phyloP scores from a whole-genome alignment of 2,888 invertebrate species.

The Pantelozetes paolii region DNA sequence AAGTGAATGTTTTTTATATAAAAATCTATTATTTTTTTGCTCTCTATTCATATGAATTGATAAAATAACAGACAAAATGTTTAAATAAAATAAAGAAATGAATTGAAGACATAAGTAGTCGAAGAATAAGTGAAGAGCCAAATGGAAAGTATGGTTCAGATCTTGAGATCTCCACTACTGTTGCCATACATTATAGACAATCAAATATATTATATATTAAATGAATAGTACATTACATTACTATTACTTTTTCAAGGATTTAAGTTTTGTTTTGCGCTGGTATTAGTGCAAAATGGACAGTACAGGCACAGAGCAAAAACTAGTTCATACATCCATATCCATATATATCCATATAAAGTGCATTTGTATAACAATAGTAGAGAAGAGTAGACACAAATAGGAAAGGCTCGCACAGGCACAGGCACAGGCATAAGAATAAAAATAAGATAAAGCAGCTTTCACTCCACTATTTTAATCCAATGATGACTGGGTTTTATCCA shows the following conservation, averaged over 20 bases:
- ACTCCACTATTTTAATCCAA: slow-evolving; percentile 36
- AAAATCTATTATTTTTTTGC: too few species aligned
- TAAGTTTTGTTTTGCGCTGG: not conserved
- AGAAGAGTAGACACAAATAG: not conserved
- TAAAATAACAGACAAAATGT: too few species aligned
- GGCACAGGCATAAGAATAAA: not conserved
- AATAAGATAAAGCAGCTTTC: slow-evolving; percentile 35
- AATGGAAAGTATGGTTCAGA: not conserved
- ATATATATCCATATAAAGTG: not conserved
- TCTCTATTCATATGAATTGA: too few species aligned
- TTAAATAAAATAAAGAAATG: too few species aligned
- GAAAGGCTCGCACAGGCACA: not conserved
- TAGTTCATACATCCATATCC: slow-evolving; percentile 8
- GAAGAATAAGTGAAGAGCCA: not conserved
- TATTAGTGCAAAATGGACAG: slow-evolving; percentile 29
- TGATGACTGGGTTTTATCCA: slow-evolving; percentile 38
- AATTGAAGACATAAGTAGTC: too few species aligned
- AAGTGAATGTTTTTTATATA: too few species aligned
- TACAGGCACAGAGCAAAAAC: not conserved
- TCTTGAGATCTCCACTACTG: too few species aligned
- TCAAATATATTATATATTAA: too few species aligned
- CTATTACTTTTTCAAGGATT: not conserved
- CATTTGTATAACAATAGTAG: too few species aligned
- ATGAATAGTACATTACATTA: slow-evolving; percentile 27
- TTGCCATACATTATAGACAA: not conserved